Evolutionary conservation across 2,797 vertebrate species (phyloP).

Genomic region (Hyperoplus lanceolatus): DNA sequence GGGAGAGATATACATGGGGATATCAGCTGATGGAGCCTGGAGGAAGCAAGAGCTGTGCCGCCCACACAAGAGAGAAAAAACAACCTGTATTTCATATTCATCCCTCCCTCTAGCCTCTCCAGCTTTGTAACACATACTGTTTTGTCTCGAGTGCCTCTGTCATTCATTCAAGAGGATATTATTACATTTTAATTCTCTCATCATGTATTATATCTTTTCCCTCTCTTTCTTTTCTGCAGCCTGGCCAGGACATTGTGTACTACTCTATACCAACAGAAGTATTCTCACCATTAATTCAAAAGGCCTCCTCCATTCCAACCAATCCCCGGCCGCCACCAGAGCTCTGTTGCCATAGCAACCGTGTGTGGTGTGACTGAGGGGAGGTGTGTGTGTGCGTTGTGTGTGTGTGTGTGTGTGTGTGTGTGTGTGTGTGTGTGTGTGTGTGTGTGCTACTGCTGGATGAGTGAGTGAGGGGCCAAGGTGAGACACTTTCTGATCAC

Average conservation of each 20-base stretch:
- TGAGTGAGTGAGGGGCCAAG: constrained; percentile 53
- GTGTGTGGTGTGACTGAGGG: constrained; percentile 67
- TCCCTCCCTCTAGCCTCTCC: constrained; percentile 27
- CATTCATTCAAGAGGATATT: constrained; percentile 37
- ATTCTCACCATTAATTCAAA: constrained; percentile 80
- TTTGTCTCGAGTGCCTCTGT: constrained; percentile 20
- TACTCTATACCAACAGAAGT: constrained; percentile 73
- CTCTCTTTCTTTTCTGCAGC: constrained; percentile 47
- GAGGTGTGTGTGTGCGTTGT: constrained; percentile 52
- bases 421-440: too few species aligned
- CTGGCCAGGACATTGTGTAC: constrained; percentile 75
- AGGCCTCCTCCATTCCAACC: constrained; percentile 65
- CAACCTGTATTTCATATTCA: constrained; percentile 50
- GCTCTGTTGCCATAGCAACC: constrained; percentile 92
- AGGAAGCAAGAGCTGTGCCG: constrained; percentile 69
- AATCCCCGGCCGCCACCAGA: constrained; percentile 79
- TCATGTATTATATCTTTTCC: constrained; percentile 26
- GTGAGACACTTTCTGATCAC: constrained; percentile 76
- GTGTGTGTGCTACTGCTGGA: constrained; percentile 10
- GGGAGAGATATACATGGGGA: constrained; percentile 33
- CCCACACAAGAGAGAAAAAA: constrained; percentile 76
- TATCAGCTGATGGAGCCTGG: constrained; percentile 67
- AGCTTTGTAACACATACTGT: constrained; percentile 8
- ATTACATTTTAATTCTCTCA: constrained; percentile 16
- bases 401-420: too few species aligned